Evolutionary conservation across 2,888 invertebrate genomes (phyloP), one percentile per base, ranked within the genome.

Genomic region (Heliconius erato): DNA sequence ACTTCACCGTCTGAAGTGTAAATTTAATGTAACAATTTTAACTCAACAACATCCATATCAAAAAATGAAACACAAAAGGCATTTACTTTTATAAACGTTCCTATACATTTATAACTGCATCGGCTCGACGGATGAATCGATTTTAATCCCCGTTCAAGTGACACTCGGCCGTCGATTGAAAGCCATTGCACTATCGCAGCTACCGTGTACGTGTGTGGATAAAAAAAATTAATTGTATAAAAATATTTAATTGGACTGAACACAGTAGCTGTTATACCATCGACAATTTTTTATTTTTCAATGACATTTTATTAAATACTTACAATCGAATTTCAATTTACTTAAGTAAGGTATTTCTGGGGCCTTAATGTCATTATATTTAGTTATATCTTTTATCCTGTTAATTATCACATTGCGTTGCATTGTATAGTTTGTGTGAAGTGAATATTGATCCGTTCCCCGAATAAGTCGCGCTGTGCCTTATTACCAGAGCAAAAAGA

Each of bases 141-240:
- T 78, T 67, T 78, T 67, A 78, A 49, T 11, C 65, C 78, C 67
- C 11, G 28, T 78, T 44, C 44, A 65, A 67, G 35, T 78, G 67
- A 78, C 67, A 78, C 67, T 68, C 78, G 16, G 65, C 65, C 12
- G 78, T 44, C 54, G 2, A 54, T 54, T 49, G 49, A 78, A 68
- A 68, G 67, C 76, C 12, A 76, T 76, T 9, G 63, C 67, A 26
- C 76, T 32, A 76, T 76, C 63, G n/a, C 16, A 32, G 63, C 28
- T 68, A 32, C 12, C 12, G 28, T 28, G 14, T 65, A 28, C 7
- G 54, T 67, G 16, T 67, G 65, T 7, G 28, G 67, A 67, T 68
- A 67, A 78, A 11, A 40, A 49, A 68, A 32, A 49, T 44, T 44
- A 78, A 67, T 67, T 67, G 26, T 44, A 40, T 23, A 67, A 78